Evolutionary conservation across 2,113 vertebrate species (phyloP).

Genomic region (Lynx canadensis): DNA sequence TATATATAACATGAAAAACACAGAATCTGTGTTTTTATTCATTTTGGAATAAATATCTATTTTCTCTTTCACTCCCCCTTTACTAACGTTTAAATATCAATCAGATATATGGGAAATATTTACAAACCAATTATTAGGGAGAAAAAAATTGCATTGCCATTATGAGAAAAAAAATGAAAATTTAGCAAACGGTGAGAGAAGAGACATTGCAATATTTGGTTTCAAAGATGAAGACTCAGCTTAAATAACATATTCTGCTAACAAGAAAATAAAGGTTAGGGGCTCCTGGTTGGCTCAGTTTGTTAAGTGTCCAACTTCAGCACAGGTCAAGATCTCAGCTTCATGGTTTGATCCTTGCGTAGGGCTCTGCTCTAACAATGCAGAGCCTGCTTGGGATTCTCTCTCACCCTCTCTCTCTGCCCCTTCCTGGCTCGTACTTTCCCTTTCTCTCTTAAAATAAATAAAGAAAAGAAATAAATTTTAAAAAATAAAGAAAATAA

Average conservation of each 20-base stretch:
- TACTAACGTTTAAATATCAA: not conserved
- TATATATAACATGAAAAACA: not conserved
- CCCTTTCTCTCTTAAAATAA: too few species aligned
- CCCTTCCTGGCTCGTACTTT: too few species aligned
- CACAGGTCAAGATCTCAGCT: too few species aligned
- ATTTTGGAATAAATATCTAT: not conserved
- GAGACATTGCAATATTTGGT: not conserved
- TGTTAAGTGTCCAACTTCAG: too few species aligned
- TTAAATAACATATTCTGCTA: not conserved
- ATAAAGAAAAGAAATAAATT: too few species aligned
- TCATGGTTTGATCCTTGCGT: too few species aligned
- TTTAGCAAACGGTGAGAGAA: not conserved
- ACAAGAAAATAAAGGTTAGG: not conserved
- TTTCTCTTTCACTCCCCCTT: not conserved
- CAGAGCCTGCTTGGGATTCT: too few species aligned
- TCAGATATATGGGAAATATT: not conserved
- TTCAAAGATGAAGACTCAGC: not conserved
- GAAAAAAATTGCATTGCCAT: not conserved
- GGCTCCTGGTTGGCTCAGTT: too few species aligned
- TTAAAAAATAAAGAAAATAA: not conserved
- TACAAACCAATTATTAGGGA: not conserved
- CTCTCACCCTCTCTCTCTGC: too few species aligned
- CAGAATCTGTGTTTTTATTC: not conserved
- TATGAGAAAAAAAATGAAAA: not conserved
- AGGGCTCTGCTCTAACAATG: too few species aligned